phyloP scores from a whole-genome alignment of 2,888 invertebrate species.

The Pyrrhia umbra region DNA sequence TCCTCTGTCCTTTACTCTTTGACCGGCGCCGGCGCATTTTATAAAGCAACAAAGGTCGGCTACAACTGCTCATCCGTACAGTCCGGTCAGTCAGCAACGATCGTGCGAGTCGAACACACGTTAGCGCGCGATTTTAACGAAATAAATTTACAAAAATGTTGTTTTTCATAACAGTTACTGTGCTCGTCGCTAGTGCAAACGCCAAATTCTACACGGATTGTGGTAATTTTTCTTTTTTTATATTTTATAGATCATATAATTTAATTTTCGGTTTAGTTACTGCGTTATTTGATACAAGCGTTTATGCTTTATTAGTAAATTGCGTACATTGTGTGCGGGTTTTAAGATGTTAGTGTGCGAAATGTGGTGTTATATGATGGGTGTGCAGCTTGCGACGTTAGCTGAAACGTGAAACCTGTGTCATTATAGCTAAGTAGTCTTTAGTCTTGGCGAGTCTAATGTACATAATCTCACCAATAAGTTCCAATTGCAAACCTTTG shows the following conservation, averaged over 20 bases:
- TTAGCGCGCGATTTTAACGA: constrained; percentile 78
- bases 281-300: constrained; percentile 30
- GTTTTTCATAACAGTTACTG: constrained; percentile 73
- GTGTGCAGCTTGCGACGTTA: constrained; percentile 1
- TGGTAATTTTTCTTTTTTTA: constrained; percentile 71
- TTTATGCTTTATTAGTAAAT: constrained; percentile 55
- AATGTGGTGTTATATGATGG: constrained; percentile 22
- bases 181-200: constrained; percentile 80
- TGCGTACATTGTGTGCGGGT: constrained; percentile 37
- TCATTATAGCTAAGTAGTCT: not conserved
- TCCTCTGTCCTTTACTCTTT: constrained; percentile 72
- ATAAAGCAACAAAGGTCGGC: constrained; percentile 84
- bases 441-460: not conserved
- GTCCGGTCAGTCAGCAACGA: constrained; percentile 73
- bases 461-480: not conserved
- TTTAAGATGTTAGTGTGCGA: constrained; percentile 20
- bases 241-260: not conserved
- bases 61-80: constrained; percentile 73
- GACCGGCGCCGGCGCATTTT: constrained; percentile 82
- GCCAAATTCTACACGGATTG: constrained; percentile 87
- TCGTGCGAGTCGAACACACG: constrained; percentile 84
- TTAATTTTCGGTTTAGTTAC: constrained; percentile 5
- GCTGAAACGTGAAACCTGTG: constrained; percentile 10
- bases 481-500: not conserved
- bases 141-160: constrained; percentile 74